Conservation (phyloP, 2,888 invertebrate species). For the Mongoloraphidia duomilia region DNA sequence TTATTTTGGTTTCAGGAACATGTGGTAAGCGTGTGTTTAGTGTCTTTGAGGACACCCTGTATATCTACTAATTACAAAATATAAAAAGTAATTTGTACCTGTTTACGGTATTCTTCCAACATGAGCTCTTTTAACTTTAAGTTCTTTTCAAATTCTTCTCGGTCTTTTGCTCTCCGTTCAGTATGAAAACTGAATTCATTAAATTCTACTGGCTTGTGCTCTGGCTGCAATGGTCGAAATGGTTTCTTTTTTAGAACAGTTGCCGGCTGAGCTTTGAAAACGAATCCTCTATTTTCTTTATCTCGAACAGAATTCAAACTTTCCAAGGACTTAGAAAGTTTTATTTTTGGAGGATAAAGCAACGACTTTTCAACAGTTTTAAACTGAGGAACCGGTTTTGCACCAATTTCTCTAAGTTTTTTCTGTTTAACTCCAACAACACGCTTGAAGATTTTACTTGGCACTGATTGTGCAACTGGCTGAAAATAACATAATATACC, state of each 20-base stretch:
- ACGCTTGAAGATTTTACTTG: neutral
- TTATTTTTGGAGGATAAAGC: too few species aligned
- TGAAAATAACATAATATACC: neutral
- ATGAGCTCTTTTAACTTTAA: constrained; percentile 36
- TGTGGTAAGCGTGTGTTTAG: too few species aligned
- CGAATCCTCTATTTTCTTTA: constrained; percentile 12
- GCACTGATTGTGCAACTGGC: neutral
- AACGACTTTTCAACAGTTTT: neutral
- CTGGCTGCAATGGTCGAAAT: constrained; percentile 42
- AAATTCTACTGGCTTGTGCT: constrained; percentile 30
- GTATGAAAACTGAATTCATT: constrained; percentile 47
- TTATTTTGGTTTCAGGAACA: too few species aligned
- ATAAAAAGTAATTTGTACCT: constrained; percentile 4
- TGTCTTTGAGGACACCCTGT: too few species aligned
- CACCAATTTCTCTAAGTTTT: constrained; percentile 50
- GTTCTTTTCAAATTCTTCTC: constrained; percentile 42
- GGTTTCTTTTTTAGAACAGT: constrained; percentile 46
- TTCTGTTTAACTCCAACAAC: constrained; percentile 24
- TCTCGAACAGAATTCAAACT: too few species aligned
- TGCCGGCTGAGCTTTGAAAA: constrained; percentile 48
- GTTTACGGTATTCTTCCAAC: constrained; percentile 18
- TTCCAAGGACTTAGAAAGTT: too few species aligned
- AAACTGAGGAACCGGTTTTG: constrained; percentile 45
- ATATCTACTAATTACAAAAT: neutral
- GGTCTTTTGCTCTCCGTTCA: constrained; percentile 44